A percentile compares a stretch with the other conserved stretches of the same genome.
Evolutionary conservation across 1,140 invertebrate genomes (phyloP).

Genomic region (Drosophila parvula): DNA sequence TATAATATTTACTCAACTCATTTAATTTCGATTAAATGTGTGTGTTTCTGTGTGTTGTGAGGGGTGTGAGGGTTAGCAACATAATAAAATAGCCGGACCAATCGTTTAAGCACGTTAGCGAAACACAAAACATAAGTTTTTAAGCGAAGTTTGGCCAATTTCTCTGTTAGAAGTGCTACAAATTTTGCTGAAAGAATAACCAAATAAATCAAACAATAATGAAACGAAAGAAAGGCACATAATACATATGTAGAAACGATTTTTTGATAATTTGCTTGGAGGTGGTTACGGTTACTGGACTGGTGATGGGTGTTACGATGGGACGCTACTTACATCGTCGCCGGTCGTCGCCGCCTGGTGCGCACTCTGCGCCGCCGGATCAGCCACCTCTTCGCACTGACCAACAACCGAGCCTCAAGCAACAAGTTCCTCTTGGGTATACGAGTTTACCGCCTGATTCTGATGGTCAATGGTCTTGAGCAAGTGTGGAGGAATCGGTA

Average conservation of each 20-base stretch:
- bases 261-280: conserved; percentile 40
- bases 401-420: conserved; percentile 70
- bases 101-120: conserved; percentile 55
- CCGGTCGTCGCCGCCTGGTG: conserved; percentile 72
- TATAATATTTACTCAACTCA: neutral
- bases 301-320: conserved; percentile 50
- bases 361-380: conserved; percentile 68
- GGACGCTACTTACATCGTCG: conserved; percentile 78
- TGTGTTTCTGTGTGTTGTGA: conserved; percentile 12
- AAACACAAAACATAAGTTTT: conserved; percentile 43
- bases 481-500: conserved; percentile 18
- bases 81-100: conserved; percentile 63
- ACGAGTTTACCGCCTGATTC: conserved; percentile 36
- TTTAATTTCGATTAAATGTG: neutral
- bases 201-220: conserved; percentile 32
- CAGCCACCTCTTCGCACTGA: conserved; percentile 76
- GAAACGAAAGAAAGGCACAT: conserved; percentile 26
- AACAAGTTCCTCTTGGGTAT: conserved; percentile 57
- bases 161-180: conserved; percentile 46
- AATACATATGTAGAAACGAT: conserved; percentile 26
- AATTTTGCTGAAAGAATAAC: conserved; percentile 37
- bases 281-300: conserved; percentile 48
- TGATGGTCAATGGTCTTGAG: conserved; percentile 34
- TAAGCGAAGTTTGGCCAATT: conserved; percentile 35
- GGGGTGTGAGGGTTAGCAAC: conserved; percentile 56